Conservation (phyloP, 2,888 invertebrate species). For the Eilema sororculum region DNA sequence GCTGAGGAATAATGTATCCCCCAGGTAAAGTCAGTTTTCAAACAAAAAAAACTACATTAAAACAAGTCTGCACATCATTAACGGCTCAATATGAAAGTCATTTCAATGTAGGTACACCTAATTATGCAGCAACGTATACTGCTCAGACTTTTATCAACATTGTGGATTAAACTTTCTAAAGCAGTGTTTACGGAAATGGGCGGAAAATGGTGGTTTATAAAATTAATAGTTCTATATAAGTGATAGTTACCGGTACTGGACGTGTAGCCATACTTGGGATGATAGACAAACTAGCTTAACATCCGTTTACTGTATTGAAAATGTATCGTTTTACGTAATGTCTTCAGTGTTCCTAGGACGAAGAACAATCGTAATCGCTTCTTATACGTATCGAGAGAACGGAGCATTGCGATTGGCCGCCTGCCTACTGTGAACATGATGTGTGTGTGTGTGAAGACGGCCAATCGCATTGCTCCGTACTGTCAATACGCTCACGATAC, state of each 20-base stretch:
- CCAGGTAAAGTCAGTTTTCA: too few relatives aligned
- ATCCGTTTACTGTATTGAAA: neutral
- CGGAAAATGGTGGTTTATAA: slow-evolving; percentile 33
- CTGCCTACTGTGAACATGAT: too few relatives aligned
- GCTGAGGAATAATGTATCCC: too few relatives aligned
- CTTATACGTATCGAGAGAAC: too few relatives aligned
- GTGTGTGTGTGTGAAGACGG: too few relatives aligned
- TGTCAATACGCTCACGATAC: too few relatives aligned
- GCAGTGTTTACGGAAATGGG: slow-evolving; percentile 58
- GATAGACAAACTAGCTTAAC: slow-evolving; percentile 12
- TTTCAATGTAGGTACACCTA: slow-evolving; percentile 31
- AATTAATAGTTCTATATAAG: slow-evolving; percentile 32
- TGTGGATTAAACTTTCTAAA: slow-evolving; percentile 60
- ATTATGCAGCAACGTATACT: slow-evolving; percentile 49
- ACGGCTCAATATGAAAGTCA: slow-evolving; percentile 30
- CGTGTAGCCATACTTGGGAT: slow-evolving; percentile 12
- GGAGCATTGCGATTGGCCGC: too few relatives aligned
- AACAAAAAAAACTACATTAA: too few relatives aligned
- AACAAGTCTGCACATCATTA: slow-evolving; percentile 41
- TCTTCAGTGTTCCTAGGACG: too few relatives aligned
- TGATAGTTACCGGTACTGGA: slow-evolving; percentile 19
- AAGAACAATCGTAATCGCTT: too few relatives aligned
- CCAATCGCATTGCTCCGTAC: too few relatives aligned
- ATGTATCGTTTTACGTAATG: too few relatives aligned
- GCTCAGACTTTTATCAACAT: slow-evolving; percentile 49